A percentile compares a stretch with the other conserved stretches of the same genome.
Conservation (phyloP, 2,888 invertebrate species). For the Platypus cylindrus region DNA sequence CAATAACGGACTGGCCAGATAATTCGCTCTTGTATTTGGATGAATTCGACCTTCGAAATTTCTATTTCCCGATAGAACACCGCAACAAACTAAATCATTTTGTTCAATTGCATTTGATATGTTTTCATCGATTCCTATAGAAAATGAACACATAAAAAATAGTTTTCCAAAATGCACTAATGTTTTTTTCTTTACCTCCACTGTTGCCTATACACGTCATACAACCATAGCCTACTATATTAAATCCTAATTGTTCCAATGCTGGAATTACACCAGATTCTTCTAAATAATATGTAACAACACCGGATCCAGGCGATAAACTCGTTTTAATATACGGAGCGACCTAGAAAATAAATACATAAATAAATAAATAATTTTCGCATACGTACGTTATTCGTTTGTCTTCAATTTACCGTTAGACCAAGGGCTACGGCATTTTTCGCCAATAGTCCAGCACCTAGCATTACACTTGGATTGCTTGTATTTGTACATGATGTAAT, state of each 20-base stretch:
- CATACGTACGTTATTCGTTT: too few species aligned
- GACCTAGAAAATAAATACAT: conserved; percentile 10
- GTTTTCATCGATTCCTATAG: conserved; percentile 57
- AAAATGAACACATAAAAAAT: background rate
- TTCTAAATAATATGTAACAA: conserved; percentile 37
- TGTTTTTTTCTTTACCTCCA: conserved; percentile 42
- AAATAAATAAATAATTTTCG: too few species aligned
- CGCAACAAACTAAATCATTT: conserved; percentile 88
- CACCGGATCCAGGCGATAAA: conserved; percentile 65
- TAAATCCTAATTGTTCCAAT: conserved; percentile 77
- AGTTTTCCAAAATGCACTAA: background rate
- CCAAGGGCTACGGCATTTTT: conserved; percentile 91
- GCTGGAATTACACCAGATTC: conserved; percentile 89
- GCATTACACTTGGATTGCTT: conserved; percentile 95
- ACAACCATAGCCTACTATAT: conserved; percentile 96
- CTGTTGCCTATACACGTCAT: conserved; percentile 99
- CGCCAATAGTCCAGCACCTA: conserved; percentile 86
- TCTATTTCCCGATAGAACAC: conserved; percentile 92
- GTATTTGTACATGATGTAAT: conserved; percentile 98
- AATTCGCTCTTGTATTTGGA: conserved; percentile 93
- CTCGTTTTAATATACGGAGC: conserved; percentile 94
- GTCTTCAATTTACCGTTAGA: conserved; percentile 48
- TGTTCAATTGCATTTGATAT: conserved; percentile 87
- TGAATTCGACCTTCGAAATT: conserved; percentile 98
- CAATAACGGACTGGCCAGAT: conserved; percentile 90